Base-by-base conservation (phyloP, 1,140 invertebrate genomes). In the Drosophila oshimai region DNA sequence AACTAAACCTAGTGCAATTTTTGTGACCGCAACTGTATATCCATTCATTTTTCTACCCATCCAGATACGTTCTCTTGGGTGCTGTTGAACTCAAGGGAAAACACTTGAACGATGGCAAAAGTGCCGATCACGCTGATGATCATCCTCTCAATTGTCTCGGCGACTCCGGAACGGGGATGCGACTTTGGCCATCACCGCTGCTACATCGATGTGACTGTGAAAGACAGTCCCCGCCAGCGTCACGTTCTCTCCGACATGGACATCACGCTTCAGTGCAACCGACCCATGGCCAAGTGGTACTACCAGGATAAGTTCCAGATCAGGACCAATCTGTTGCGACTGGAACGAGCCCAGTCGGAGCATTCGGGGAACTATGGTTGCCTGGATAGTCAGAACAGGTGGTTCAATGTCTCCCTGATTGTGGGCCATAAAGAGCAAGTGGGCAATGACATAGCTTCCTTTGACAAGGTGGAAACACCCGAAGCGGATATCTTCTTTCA, bases 31-130 rank as follows among this genome's bases (percentile, higher is more conserved):
- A 12, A 62, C 37, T 62, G 53, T 60, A 36, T 41, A 18, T 9
- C 20, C 6, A 53, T 60, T 20, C 54, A 60, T 24, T 10, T 17
- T 64, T 49, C 26, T 50, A 34, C 58, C 60, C 58, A 31, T 22
- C 34, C 20, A 65, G 34, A 65, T 65, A 65, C 60, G 12, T 46
- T 45, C 57, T 28, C 41, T 64, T 47, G 58, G 55, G 33, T 45
- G 57, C 61, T 64, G 61, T 64, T 64, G 57, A 64, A 64, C 34
- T 65, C 62, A 50, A 41, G 26, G 65, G 62, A 65, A 50, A 41
- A 54, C 51, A 86, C 79, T 75, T 72, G 64, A 86, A 44, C 39
- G 39, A 86, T 80, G 80, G 71, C 51, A 80, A 84, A 84, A 58
- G 37, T 84, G 80, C 80, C 51, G 41, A 84, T 84, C 79, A 86